Percentiles rank a stretch among this genome's conserved stretches.
Conservation (phyloP, 2,888 invertebrate genomes). For the Resseliella maxima region DNA sequence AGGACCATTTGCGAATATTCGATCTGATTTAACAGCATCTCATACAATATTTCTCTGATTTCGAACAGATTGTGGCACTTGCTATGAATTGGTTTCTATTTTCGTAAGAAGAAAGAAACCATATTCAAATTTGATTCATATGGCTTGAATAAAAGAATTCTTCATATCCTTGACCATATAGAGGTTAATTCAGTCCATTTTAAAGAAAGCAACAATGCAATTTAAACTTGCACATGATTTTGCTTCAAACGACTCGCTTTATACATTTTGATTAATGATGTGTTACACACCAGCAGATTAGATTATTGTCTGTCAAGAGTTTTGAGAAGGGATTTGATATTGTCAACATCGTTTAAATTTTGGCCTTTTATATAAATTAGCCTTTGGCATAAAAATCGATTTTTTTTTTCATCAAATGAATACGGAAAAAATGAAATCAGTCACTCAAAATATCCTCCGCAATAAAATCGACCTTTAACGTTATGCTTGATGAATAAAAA, state of each 20-base stretch:
- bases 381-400: neutral
- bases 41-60: neutral
- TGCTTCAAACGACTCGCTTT: neutral
- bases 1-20: neutral
- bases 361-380: neutral
- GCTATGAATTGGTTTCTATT: neutral
- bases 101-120: neutral
- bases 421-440: neutral
- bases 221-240: neutral
- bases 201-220: neutral
- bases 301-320: neutral
- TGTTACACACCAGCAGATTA: neutral
- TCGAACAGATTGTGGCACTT: neutral
- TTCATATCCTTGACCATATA: neutral
- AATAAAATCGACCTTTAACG: neutral
- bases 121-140: neutral
- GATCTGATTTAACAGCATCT: neutral
- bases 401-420: neutral
- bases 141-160: neutral
- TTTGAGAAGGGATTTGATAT: constrained; percentile 20
- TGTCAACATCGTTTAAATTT: neutral
- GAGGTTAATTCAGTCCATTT: neutral
- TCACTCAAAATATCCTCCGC: neutral
- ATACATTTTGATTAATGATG: neutral
- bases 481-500: neutral